Evolutionary conservation across 1,140 invertebrate species (phyloP).

Genomic region (Orius insidiosus): DNA sequence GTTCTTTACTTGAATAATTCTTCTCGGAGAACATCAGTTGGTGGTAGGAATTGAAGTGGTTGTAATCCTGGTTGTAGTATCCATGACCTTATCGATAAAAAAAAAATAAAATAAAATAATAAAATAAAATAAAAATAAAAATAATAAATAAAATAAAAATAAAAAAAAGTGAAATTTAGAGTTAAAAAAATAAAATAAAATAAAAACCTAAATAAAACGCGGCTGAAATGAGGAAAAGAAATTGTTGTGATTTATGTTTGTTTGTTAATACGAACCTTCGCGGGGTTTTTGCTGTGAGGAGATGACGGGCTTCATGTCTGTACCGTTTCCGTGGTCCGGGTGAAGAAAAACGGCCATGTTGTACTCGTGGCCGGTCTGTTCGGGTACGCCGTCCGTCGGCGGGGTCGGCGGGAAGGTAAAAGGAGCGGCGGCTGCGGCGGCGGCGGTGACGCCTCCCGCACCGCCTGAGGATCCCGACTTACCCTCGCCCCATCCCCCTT

Average conservation of each 20-base stretch:
- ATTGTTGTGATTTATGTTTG: background rate
- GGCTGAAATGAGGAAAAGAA: background rate
- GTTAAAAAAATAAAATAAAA: background rate
- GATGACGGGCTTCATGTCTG: conserved; percentile 12
- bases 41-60: conserved; percentile 14
- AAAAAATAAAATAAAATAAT: conserved; percentile 6
- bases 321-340: conserved; percentile 7
- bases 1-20: conserved; percentile 1
- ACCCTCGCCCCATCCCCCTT: conserved; percentile 2
- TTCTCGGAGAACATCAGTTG: conserved; percentile 13
- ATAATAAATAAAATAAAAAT: background rate
- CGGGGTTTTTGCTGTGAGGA: conserved; percentile 12
- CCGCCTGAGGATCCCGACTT: background rate
- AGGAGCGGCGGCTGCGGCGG: background rate
- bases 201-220: background rate
- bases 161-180: background rate
- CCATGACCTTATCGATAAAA: conserved; percentile 1
- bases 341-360: conserved; percentile 13
- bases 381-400: conserved; percentile 12
- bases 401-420: conserved; percentile 14
- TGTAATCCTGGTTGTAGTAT: conserved; percentile 13
- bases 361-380: conserved; percentile 7
- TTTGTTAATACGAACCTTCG: conserved; percentile 8
- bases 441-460: background rate
- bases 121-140: conserved; percentile 2